A percentile compares a stretch with the other conserved stretches of the same genome.
phyloP scores from a whole-genome alignment of 2,797 vertebrate species.

The Diceros bicornis region DNA sequence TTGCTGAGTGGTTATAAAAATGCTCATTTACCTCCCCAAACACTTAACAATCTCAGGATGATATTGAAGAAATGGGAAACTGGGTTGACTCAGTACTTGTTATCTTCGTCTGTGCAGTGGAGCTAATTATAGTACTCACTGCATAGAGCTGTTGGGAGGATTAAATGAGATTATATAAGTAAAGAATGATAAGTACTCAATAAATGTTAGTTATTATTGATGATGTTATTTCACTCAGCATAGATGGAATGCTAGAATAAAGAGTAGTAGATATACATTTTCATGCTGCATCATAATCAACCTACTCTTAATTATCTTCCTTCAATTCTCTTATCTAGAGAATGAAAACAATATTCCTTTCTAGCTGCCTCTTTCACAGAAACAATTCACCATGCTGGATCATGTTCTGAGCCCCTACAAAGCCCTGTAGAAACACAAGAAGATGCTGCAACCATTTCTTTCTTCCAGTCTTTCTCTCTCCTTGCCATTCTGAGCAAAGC shows the following conservation, averaged over 20 bases:
- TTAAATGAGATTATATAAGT: neutral
- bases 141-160: neutral
- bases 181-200: slow-evolving; percentile 8
- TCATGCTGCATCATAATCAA: neutral
- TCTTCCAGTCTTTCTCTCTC: neutral
- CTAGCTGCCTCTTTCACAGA: slow-evolving; percentile 15
- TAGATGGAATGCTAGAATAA: neutral
- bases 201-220: slow-evolving; percentile 7
- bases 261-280: neutral
- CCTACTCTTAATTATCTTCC: neutral
- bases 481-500: slow-evolving; percentile 14
- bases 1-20: neutral
- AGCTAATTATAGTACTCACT: slow-evolving; percentile 24
- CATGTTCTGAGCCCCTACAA: neutral
- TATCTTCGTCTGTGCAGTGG: neutral
- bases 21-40: neutral
- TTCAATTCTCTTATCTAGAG: slow-evolving; percentile 29
- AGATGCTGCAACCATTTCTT: neutral
- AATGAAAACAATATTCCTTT: slow-evolving; percentile 12
- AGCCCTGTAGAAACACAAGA: neutral
- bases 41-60: neutral
- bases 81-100: neutral
- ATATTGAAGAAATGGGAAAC: slow-evolving; percentile 30
- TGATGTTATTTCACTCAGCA: neutral
- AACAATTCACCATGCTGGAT: neutral